Percentiles rank a stretch among this genome's conserved stretches.
These are phyloP conservation scores for Aradophagus sp. DNA, from an alignment of 1,140 invertebrate species.

Conservation along the genomic window DNA sequence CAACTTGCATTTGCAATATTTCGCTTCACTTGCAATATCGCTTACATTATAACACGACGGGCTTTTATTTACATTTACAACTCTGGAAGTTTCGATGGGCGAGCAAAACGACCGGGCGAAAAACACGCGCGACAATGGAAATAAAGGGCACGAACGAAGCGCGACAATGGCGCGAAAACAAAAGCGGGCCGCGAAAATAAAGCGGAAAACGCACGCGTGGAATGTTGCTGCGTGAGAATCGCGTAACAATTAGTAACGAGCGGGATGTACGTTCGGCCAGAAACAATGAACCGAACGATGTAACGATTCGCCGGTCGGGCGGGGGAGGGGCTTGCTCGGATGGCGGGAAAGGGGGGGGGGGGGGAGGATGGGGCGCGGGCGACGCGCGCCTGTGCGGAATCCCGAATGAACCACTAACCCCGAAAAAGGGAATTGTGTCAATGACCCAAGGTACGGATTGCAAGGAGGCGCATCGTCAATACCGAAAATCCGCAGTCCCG, in stretches of 20 bases:
- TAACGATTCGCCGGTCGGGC: too few species aligned
- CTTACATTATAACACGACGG: too few species aligned
- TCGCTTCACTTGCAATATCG: too few species aligned
- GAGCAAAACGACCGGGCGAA: too few species aligned
- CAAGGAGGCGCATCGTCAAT: slow-evolving; percentile 35
- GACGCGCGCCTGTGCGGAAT: slow-evolving; percentile 33
- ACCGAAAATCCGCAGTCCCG: slow-evolving; percentile 43
- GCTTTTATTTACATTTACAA: too few species aligned
- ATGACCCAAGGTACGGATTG: slow-evolving; percentile 43
- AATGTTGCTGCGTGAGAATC: slow-evolving; percentile 28
- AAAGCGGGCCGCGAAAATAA: neutral
- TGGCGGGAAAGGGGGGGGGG: neutral
- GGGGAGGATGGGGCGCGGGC: too few species aligned
- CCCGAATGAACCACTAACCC: slow-evolving; percentile 42
- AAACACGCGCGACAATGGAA: neutral
- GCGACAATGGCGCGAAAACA: neutral
- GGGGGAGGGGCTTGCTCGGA: too few species aligned
- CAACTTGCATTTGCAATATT: too few species aligned
- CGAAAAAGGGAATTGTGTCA: slow-evolving; percentile 44
- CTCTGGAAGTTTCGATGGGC: too few species aligned
- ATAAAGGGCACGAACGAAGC: neutral
- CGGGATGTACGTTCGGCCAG: slow-evolving; percentile 27
- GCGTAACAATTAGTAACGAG: slow-evolving; percentile 42
- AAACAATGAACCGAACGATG: slow-evolving; percentile 35
- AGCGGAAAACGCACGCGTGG: slow-evolving; percentile 5